A percentile compares a stretch with the other conserved stretches of the same genome.
These are phyloP conservation scores for Atherinomorus stipes DNA, from an alignment of 2,113 vertebrate species.

Conservation along the genomic window DNA sequence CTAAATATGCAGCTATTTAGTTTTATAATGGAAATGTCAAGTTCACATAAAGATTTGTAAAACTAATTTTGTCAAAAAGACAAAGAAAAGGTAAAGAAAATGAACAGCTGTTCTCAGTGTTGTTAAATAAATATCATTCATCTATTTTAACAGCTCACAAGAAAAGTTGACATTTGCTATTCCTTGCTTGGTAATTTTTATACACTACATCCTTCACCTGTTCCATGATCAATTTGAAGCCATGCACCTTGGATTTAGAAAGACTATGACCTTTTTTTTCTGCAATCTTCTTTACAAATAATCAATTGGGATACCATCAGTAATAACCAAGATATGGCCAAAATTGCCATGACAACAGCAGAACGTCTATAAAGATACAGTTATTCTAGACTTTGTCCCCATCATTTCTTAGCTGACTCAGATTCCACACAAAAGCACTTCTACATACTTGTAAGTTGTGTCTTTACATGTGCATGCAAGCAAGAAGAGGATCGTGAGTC, in stretches of 20 bases:
- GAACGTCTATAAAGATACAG: background rate
- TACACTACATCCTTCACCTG: background rate
- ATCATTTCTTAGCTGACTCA: constrained; percentile 3
- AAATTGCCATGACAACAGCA: background rate
- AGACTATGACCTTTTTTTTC: background rate
- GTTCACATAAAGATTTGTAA: too few relatives aligned
- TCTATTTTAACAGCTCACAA: too few relatives aligned
- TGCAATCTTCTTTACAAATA: background rate
- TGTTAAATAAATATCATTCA: background rate
- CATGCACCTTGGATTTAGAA: background rate
- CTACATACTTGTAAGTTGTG: background rate
- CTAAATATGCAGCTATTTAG: too few relatives aligned
- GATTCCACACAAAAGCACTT: background rate
- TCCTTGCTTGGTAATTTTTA: background rate
- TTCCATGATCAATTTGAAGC: background rate
- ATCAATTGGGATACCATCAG: background rate
- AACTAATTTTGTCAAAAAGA: too few relatives aligned
- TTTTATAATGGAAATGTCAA: too few relatives aligned
- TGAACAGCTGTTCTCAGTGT: too few relatives aligned
- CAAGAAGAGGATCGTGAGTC: background rate
- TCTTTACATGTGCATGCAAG: background rate
- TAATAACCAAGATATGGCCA: background rate
- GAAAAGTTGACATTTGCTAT: background rate
- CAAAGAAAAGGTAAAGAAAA: too few relatives aligned
- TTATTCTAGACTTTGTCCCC: constrained; percentile 4